Evolutionary conservation across 2,113 vertebrate species (phyloP), one percentile per base, ranked within the genome.

Genomic region (Acrocephalus arundinaceus): DNA sequence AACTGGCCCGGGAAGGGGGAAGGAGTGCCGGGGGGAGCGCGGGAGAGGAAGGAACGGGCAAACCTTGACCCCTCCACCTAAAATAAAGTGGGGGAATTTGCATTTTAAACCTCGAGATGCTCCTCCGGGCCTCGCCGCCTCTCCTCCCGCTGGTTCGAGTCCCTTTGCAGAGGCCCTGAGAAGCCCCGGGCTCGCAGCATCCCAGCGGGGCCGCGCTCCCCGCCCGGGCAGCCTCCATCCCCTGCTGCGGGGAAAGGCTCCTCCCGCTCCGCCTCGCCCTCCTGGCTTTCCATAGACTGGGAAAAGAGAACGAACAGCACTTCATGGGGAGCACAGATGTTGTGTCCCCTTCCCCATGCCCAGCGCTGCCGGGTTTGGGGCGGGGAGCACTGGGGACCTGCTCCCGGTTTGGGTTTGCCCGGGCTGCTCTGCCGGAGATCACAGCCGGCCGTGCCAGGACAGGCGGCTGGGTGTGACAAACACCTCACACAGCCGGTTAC

Each of bases 1-100:
- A 97, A 96, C 93, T 89, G 19, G 11, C 78, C 76, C 37, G 67
- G 96, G 95, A 95, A 89, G 85, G 84, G 84, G 94, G 77, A 91
- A 92, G 55, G 65, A 74, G 68, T 4, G 72, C 18, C 0, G 41
- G 27, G 52, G 49, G 89, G 94, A 93, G 86, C 43, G 83, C 89
- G 46, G 43, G 85, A 93, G 87, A 96, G 92, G 95, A 97, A 97
- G 97, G 78, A 97, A 97, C 86, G 96, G 93, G 96, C 96, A 97
- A 98, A 98, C 96, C 97, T 97, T 98, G 98, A 98, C 97, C 97
- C 96, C 72, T 93, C 96, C 92, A 96, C 97, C 91, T 90, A 94
- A 97, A 98, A 97, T 96, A 96, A 96, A 98, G 96, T 96, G 75
- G n/a, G 94, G 85, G 73, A 97, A 98, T 98, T 98, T 98, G 97